Base-by-base conservation (phyloP, 2,888 invertebrate species). In the Andrena minutula region DNA sequence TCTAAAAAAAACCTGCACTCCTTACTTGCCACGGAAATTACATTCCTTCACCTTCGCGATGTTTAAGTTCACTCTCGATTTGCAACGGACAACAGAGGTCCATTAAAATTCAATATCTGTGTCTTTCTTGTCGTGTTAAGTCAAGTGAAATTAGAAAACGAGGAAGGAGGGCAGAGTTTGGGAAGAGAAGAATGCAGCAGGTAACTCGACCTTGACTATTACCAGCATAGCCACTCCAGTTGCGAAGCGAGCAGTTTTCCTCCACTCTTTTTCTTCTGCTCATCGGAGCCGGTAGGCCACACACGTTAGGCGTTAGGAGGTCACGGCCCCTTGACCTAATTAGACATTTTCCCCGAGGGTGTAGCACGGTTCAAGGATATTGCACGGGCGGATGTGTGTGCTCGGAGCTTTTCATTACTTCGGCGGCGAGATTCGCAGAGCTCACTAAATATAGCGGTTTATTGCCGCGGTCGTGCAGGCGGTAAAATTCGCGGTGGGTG, bases 291-390 rank as follows among this genome's bases (percentile, higher is more conserved):
- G 30, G 20, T 30, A 61, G 66, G 41, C 61, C 41, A 75, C 58
- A 69, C 53, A 65, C 53, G 61, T 35, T 28, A 64, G 51, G 23
- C 41, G 53, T 49, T 51, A 80, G 51, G 69, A 70, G 83, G 83
- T 69, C 83, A 70, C 83, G 83, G 73, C 73, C 79, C 63, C 74
- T 82, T 85, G 84, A 85, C 85, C 85, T 64, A 82, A 85, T 85
- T 85, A 82, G 76, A 82, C 68, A 26, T 75, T 76, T 68, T 30
- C 74, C 75, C 66, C 16, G 75, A 41, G 78, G 76, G 58, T 71
- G 74, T 60, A 75, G 75, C 75, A 10, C 66, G 77, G 77, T 76
- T 83, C 79, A 76, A 79, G 84, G 71, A 83, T 81, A 83, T 76
- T 61, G 72, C 60, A 30, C 49, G 7, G 56, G 56, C 61, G 75